Percentiles rank a stretch among this genome's conserved stretches.
phyloP scores from a whole-genome alignment of 2,797 vertebrate species.

The Peromyscus melanophrys region DNA sequence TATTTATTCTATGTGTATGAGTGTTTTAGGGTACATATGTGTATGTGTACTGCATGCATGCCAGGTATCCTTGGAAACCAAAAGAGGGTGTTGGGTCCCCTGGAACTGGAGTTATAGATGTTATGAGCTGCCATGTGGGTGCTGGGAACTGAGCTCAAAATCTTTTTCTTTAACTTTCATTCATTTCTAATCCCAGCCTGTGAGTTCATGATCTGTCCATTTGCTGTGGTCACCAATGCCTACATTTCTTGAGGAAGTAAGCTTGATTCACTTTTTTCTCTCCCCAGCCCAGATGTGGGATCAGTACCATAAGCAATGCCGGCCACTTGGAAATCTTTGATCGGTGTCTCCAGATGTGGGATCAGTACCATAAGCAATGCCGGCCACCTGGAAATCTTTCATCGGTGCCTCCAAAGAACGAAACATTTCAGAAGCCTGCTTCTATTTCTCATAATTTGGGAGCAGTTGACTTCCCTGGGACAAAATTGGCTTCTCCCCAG shows the following conservation, averaged over 20 bases:
- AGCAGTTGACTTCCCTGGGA: background rate
- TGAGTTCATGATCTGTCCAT: conserved; percentile 52
- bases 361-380: background rate
- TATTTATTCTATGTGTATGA: background rate
- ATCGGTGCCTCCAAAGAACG: background rate
- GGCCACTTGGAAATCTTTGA: background rate
- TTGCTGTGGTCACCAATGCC: background rate
- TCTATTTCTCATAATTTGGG: background rate
- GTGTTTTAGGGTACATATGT: background rate
- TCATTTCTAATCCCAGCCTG: conserved; percentile 77
- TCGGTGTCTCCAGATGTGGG: background rate
- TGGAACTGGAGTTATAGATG: background rate
- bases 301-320: background rate
- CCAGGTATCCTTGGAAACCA: background rate
- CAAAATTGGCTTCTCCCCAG: background rate
- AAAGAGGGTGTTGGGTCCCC: background rate
- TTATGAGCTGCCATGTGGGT: background rate
- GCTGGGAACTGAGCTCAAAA: background rate
- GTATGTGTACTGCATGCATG: background rate
- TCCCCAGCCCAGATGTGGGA: background rate
- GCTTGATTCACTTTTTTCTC: background rate
- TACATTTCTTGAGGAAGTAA: background rate
- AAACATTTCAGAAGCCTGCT: conserved; percentile 13
- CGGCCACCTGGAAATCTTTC: background rate
- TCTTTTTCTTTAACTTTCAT: conserved; percentile 80